These are phyloP conservation scores for Antrozous pallidus DNA, from an alignment of 2,797 vertebrate species.

Conservation along the genomic window DNA sequence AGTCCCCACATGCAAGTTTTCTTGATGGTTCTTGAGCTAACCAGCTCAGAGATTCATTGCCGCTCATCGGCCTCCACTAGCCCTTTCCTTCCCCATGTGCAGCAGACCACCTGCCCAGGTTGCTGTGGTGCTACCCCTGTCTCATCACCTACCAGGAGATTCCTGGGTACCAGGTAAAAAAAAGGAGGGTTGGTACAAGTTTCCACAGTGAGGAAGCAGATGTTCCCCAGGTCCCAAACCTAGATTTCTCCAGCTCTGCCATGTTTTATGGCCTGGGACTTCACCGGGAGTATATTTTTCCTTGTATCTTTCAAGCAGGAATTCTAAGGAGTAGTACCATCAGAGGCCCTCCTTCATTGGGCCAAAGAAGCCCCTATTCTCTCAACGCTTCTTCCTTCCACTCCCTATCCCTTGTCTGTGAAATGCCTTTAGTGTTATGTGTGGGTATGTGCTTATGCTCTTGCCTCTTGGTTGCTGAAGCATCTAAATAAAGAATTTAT, in stretches of 20 bases:
- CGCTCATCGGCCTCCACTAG: neutral
- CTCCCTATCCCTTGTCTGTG: neutral
- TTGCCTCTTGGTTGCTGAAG: conserved; percentile 45
- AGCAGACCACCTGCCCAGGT: neutral
- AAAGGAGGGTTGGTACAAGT: neutral
- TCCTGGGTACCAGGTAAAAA: neutral
- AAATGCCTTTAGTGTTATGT: conserved; percentile 7
- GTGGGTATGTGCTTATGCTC: neutral
- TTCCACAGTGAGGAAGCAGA: neutral
- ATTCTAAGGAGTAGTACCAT: neutral
- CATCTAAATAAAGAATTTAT: conserved; percentile 67
- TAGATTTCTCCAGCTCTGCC: neutral
- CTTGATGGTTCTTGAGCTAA: neutral
- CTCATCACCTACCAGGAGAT: neutral
- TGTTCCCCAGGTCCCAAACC: neutral
- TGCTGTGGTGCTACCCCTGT: conserved; percentile 64
- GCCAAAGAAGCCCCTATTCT: neutral
- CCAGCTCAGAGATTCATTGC: neutral
- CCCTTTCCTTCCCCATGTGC: neutral
- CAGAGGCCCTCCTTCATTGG: neutral
- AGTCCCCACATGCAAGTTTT: neutral
- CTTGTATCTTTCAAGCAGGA: neutral
- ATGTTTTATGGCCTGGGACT: neutral
- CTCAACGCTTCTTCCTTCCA: neutral
- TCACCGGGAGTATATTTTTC: neutral